A percentile compares a stretch with the other conserved stretches of the same genome.
These are phyloP conservation scores for Ciconia stormi DNA, from an alignment of 2,113 vertebrate species.

Conservation along the genomic window DNA sequence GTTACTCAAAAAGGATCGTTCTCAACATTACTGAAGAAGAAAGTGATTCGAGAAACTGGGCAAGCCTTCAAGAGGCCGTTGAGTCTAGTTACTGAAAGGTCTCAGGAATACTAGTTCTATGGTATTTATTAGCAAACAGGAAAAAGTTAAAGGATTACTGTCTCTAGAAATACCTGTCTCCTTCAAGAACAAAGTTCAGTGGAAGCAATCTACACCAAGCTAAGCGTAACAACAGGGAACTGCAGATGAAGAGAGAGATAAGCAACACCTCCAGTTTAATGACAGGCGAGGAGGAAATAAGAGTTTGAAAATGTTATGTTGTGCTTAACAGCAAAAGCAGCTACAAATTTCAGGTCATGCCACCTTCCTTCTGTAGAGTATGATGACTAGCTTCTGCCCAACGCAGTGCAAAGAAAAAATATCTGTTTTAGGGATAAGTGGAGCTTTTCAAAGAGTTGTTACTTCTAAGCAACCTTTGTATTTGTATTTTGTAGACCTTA, in stretches of 20 bases:
- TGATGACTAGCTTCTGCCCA: not conserved
- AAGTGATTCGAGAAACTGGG: not conserved
- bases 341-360: not conserved
- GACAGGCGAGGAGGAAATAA: not conserved
- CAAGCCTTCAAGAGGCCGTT: not conserved
- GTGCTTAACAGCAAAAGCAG: not conserved
- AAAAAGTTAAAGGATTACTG: not conserved
- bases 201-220: not conserved
- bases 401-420: not conserved
- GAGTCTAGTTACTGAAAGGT: not conserved
- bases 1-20: not conserved
- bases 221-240: not conserved
- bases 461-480: not conserved
- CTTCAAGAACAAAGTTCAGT: slow-evolving; percentile 27
- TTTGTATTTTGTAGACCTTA: not conserved
- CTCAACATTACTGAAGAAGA: not conserved
- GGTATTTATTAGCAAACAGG: not conserved
- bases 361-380: not conserved
- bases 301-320: not conserved
- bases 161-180: not conserved
- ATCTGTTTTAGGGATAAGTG: not conserved
- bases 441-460: not conserved
- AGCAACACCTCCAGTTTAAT: not conserved
- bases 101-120: not conserved
- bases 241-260: not conserved